Evolutionary conservation across 2,888 invertebrate genomes (phyloP), one percentile per base, ranked within the genome.

Genomic region (Prenolepis imparis): DNA sequence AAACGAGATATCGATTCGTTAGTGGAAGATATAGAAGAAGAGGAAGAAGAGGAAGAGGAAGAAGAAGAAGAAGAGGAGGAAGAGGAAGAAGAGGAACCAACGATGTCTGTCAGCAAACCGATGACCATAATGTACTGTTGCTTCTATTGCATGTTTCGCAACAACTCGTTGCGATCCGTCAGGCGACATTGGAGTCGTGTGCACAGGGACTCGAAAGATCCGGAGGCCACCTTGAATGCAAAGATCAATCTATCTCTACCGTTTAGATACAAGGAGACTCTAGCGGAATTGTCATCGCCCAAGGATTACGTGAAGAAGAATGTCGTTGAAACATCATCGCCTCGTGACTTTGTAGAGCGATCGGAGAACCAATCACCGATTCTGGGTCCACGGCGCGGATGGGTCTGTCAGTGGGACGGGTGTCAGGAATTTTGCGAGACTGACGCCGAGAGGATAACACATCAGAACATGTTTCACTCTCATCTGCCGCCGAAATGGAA

Each of bases 381-480:
- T 21, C 24, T 66, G 12, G 8, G 24, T 75, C 77, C 64, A 6
- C 78, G 72, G 3, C 91, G 91, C 5, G 90, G 89, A 18, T 94
- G 93, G 93, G 75, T 93, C 48, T 92, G 94, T 78, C 89, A 93
- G 78, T 91, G 93, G 36, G 36, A 36, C 4, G 36, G 36, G 94
- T 93, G 95, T 86, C 83, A 93, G 9, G 94, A 94, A 67, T 89
- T 92, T 1, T 94, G 94, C 75, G 90, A 93, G 0, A 90, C 91
- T 3, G 91, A 93, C 11, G 88, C 87, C 0, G 92, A 93, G n/a
- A 92, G 94, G 18, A 92, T 94, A 3, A 86, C 89, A 0, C 95
- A 95, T 88, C 95, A 95, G 36, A 90, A 91, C 0, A 90, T 93
- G 87, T 93, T 92, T 48, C 95, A 95, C 85, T 94, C 95, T 1